Conservation (phyloP, 2,888 invertebrate species). For the Lasioglossum figueresi region DNA sequence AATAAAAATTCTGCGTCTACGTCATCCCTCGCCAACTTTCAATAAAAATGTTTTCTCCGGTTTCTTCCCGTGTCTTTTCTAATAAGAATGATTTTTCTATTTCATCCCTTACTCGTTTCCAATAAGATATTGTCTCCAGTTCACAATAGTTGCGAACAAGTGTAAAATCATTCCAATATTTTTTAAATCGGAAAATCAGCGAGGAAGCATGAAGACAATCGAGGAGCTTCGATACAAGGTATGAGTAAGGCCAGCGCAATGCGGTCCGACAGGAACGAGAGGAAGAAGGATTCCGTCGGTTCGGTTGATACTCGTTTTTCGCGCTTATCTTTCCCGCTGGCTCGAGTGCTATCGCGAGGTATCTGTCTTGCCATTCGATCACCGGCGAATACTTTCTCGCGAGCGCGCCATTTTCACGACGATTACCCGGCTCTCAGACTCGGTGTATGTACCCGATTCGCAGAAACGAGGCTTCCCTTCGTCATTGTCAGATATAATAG, state of each 20-base stretch:
- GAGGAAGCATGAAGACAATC: slow-evolving; percentile 2
- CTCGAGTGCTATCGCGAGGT: slow-evolving; percentile 45
- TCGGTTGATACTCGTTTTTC: slow-evolving; percentile 54
- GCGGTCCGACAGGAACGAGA: slow-evolving; percentile 53
- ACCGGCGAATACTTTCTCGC: slow-evolving; percentile 5
- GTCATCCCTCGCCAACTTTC: too few species aligned
- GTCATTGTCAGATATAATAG: slow-evolving; percentile 6
- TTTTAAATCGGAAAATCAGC: not conserved
- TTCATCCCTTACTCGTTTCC: not conserved
- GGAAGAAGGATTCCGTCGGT: slow-evolving; percentile 55
- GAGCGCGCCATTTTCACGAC: not conserved
- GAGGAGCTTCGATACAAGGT: slow-evolving; percentile 26
- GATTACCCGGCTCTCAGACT: not conserved
- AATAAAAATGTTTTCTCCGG: not conserved
- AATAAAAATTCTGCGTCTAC: too few species aligned
- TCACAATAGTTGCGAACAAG: too few species aligned
- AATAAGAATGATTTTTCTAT: not conserved
- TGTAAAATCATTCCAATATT: not conserved
- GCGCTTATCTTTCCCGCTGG: slow-evolving; percentile 49
- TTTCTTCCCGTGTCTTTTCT: not conserved
- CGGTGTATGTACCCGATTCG: not conserved
- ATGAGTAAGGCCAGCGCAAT: slow-evolving; percentile 54
- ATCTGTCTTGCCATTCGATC: slow-evolving; percentile 33
- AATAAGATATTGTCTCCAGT: not conserved
- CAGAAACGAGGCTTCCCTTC: not conserved